Evolutionary conservation across 2,113 vertebrate genomes (phyloP), one percentile per base, ranked within the genome.

Genomic region (Gymnarchus niloticus): DNA sequence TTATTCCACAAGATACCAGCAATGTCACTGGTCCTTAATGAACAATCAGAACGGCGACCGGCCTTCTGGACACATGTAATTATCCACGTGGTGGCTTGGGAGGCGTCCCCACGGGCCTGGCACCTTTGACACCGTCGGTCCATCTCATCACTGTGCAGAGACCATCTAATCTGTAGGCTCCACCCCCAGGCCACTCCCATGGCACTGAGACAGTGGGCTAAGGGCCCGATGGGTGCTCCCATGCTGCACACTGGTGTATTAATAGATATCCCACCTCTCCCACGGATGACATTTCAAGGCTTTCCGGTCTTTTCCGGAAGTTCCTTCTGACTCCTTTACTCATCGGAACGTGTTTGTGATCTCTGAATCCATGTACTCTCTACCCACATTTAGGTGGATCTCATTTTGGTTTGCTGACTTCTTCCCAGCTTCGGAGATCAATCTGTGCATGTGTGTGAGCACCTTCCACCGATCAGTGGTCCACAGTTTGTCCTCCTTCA

Each of bases 1-100:
- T 49, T 82, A 54, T 54, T 82, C n/a, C 12, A 4, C 3, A 82
- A 82, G 49, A 54, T 82, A 33, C 14, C 23, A 52, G 59, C 41
- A 48, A 84, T 84, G 82, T 83, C 82, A 56, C 28, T 14, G 19
- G n/a, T 2, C 37, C 59, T 51, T 84, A 73, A 84, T 76, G 61
- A 73, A 73, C 59, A 84, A 76, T 84, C 83, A 77, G 48, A 52
- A 77, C 49, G 48, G 14, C 14, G 3, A 23, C 14, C 59, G 10
- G 51, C 57, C 23, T 85, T 44, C 49, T 23, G 46, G 5, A 76
- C 8, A 76, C 33, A 28, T 25, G 25, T 44, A 85, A 77, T 76
- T 76, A 65, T 76, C 14, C 17, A 5, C 10, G 41, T 21, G 56
- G 52, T 54, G 7, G 54, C 12, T 9, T 33, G 54, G 28, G 28